Evolutionary conservation across 2,113 vertebrate species (phyloP).

Genomic region (Paramisgurnus dabryanus): DNA sequence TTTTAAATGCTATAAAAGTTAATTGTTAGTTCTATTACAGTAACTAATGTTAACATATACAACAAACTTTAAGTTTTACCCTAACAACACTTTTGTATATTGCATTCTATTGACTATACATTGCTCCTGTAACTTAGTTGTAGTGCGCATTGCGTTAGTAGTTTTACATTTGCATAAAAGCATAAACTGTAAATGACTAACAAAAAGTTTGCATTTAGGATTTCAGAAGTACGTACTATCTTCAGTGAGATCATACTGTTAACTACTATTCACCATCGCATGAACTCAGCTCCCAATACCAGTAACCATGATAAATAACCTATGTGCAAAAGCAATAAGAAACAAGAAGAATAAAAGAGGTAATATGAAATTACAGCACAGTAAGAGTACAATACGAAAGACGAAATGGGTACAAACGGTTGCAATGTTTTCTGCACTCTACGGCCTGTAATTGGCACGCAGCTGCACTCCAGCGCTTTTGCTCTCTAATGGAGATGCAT

Average conservation of each 20-base stretch:
- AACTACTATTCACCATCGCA: background rate
- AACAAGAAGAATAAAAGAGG: constrained; percentile 8
- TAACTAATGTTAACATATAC: no score
- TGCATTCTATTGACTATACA: no score
- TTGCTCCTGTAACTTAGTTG: no score
- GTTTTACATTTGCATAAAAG: no score
- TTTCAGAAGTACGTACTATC: background rate
- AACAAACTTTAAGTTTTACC: no score
- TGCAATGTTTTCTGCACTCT: constrained; percentile 38
- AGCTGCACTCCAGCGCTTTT: constrained; percentile 57
- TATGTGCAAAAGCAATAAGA: constrained; percentile 3
- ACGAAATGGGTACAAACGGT: constrained; percentile 18
- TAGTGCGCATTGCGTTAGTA: no score
- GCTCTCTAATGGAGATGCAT: constrained; percentile 67
- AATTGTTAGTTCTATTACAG: no score
- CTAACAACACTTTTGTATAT: no score
- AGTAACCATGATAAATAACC: constrained; percentile 22
- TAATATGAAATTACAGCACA: constrained; percentile 1
- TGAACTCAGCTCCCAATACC: background rate
- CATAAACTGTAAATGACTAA: no score
- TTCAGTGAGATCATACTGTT: background rate
- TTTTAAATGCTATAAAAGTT: no score
- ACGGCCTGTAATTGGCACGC: constrained; percentile 61
- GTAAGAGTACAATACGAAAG: constrained; percentile 9
- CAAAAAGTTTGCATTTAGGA: no score